Base-by-base conservation (phyloP, 2,113 vertebrate species). In the Cyphomyrus discorhynchus region DNA sequence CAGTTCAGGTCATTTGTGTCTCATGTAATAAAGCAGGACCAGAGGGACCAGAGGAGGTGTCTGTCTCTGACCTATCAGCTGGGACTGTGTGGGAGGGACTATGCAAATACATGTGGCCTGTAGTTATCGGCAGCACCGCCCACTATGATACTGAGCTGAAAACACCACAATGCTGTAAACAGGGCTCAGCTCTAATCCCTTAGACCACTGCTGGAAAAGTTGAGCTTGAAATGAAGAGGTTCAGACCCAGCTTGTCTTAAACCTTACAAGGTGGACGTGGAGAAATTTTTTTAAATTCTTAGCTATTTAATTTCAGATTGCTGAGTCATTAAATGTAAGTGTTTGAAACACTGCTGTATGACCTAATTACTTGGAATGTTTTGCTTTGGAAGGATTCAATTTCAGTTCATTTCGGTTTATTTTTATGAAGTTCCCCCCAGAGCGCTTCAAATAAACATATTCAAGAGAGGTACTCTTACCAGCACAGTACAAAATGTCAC, bases 11-110 rank as follows among this genome's bases (percentile, higher is more conserved):
- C 89, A 74, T 46, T 89, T 50, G 15, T 92, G 91, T 93, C 91
- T 91, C 83, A 17, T 89, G 90, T 90, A 91, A 42, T 80, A 80
- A 91, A 94, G 91, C 66, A 31, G 89, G 86, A 8, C 49, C 92
- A 39, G 82, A 88, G 86, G 90, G 91, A 91, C 62, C 66, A 52
- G 88, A 84, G 66, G 90, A 42, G 53, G 53, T 27, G 58, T n/a
- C 58, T 27, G 2, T 27, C 58, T 66, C n/a, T 49, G 90, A 83
- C 92, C 77, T 83, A 56, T 90, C 62, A 89, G 9, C 50, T 21
- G 17, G 49, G 77, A 83, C 47, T 11, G 35, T 89, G 92, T 49
- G 92, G 92, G 91, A n/a, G 50, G 74, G 92, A 56, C 91, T 70
- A 88, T 92, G 89, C 83, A 46, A 87, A 91, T 93, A 80, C 92